phyloP scores from a whole-genome alignment of 2,113 vertebrate species.

The Thunnus maccoyii region DNA sequence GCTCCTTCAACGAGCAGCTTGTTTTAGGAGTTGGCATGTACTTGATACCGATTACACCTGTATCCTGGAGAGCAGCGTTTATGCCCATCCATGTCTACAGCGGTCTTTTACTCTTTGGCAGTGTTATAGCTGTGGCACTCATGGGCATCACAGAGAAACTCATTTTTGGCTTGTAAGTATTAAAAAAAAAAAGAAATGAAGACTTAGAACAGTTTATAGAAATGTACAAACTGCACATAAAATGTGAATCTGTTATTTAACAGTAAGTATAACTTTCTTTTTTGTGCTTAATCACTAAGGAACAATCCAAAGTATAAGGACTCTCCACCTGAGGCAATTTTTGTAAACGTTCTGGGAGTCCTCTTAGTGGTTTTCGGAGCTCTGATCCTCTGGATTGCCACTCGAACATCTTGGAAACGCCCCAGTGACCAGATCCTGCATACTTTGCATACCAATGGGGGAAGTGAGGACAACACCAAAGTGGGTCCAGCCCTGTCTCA shows the following conservation, averaged over 20 bases:
- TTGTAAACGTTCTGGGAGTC: constrained; percentile 92
- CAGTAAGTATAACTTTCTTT: neutral
- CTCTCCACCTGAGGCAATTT: constrained; percentile 90
- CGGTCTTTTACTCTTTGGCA: constrained; percentile 91
- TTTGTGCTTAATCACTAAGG: constrained; percentile 57
- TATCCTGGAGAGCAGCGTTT: constrained; percentile 82
- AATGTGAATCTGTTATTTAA: neutral
- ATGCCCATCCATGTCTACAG: constrained; percentile 93
- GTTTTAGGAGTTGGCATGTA: constrained; percentile 89
- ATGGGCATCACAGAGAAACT: constrained; percentile 98
- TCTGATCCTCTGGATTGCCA: constrained; percentile 92
- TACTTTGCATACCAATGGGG: constrained; percentile 65
- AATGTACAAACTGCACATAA: neutral
- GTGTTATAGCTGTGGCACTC: constrained; percentile 89
- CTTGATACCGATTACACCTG: constrained; percentile 90
- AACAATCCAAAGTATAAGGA: constrained; percentile 83
- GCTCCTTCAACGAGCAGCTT: constrained; percentile 86
- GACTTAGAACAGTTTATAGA: neutral
- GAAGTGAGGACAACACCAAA: constrained; percentile 68
- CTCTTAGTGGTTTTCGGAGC: constrained; percentile 89
- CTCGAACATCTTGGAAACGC: constrained; percentile 92
- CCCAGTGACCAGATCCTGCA: constrained; percentile 83
- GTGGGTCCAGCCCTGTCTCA: constrained; percentile 73
- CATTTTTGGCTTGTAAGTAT: constrained; percentile 93
- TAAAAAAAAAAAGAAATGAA: neutral